Base-by-base conservation (phyloP, 2,113 vertebrate genomes). In the Henicopernis longicauda region DNA sequence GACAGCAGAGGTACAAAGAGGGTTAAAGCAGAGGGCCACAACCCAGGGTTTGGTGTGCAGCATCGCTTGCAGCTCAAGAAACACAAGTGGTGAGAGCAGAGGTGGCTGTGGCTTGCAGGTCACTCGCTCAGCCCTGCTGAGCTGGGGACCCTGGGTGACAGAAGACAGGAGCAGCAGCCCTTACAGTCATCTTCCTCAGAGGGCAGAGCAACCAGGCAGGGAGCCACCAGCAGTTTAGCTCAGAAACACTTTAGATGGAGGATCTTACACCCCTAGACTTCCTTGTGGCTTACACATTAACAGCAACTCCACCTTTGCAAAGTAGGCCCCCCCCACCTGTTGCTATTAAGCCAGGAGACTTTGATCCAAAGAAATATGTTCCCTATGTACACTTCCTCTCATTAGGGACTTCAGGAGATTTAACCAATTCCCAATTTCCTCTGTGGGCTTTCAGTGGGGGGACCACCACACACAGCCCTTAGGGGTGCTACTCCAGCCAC, bases 261-360 rank as follows among this genome's bases (percentile, higher is more conserved):
- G 19, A 89, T 6, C 12, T 96, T 42, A 45, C 1, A 38, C 29
- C 42, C 31, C 22, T 67, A 9, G 11, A 83, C 12, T 92, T 91
- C 91, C 49, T 47, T 42, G 16, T 71, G 31, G 90, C 13, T 96
- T 97, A 97, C 72, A 96, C n/a, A 95, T 96, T 97, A 96, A 96
- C 93, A 72, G 34, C 31, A 38, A 11, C 8, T 18, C 13, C 13
- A 2, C 59, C 50, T 40, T 45, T 40, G 16, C 49, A 85, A 62
- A 49, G 49, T 84, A 62, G 54, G 44, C 44, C 34, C 26, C 9
- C 40, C 40, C 40, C 66, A 67, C 6, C 0, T 0, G 13, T 16
- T 77, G 78, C 20, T 67, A 13, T 55, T 70, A 70, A 54, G 11
- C 16, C 58, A 77, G 42, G 36, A 91, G 84, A 94, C 90, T 94